Evolutionary conservation across 2,113 vertebrate species (phyloP), one percentile per base, ranked within the genome.

Genomic region (Pungitius pungitius): DNA sequence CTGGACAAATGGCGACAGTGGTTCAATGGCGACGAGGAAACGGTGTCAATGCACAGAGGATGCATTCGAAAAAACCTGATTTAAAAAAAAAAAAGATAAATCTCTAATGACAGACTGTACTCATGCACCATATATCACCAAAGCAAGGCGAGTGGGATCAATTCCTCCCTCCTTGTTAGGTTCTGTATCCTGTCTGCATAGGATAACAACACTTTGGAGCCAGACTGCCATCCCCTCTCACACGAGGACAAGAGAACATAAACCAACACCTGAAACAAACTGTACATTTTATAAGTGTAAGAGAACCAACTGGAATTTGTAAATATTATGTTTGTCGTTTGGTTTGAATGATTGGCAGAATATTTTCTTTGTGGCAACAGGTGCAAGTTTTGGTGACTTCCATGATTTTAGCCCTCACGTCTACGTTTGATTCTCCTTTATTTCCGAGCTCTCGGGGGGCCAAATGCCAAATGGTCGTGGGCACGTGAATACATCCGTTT

Each of bases 281-380:
- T 93, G 93, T 93, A 93, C 85, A 91, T 92, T 93, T 92, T 93
- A 93, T 91, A 86, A 89, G 81, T 92, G 89, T 94, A 91, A 85
- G 86, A 93, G 83, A 90, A 90, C 83, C 91, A 91, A 87, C 78
- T 90, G 88, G 78, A 92, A 92, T 94, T 93, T 94, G 94, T 94
- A 94, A 94, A 94, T 94, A 94, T 93, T 93, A 85, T 91, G 91
- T 94, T 92, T 85, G 87, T 94, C 35, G 92, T 93, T 94, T 92
- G 91, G 91, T 92, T 93, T 84, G 89, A 92, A 77, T 91, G 92
- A 92, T 85, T 88, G 86, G 87, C 85, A 80, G 71, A 81, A 89
- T 83, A 71, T 89, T 92, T 91, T 81, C 82, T 91, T 93, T 93
- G 85, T 92, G 89, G 93, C 91, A 92, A 80, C 92, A 93, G 92